Evolutionary conservation across 2,113 vertebrate species (phyloP), one percentile per base, ranked within the genome.

Genomic region (Melospiza melodia): DNA sequence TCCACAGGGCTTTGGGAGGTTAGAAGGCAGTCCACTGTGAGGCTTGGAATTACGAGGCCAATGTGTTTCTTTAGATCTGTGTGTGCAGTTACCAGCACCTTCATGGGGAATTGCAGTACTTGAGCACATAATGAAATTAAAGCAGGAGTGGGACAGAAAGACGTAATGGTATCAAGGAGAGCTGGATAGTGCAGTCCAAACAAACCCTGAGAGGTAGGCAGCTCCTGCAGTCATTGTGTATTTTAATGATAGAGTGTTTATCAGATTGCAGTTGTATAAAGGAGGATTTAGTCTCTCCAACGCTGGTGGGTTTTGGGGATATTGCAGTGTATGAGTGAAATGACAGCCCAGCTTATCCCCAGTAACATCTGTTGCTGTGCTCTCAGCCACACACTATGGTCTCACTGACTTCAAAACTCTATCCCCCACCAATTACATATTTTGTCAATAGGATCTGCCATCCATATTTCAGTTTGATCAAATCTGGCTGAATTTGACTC

Each of bases 21-120:
- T 95, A 94, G 95, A 84, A 95, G 86, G 76, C 86, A 92, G 90
- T 95, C 88, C 92, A 79, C 69, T 87, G 88, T 92, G 87, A 93
- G 86, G 63, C 76, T 94, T 89, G 63, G 88, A 81, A 81, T 94
- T 90, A 95, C 5, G 1, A 81, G 90, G 92, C 92, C 95, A 89
- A 82, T 94, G 95, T 93, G 93, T 82, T 96, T 78, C 83, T 72
- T 96, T 31, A 93, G 92, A 90, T 95, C 87, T 88, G 79, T 1
- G 3, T 88, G 91, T 93, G 91, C 87, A 75, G 87, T 71, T 93
- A n/a, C 79, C 49, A 30, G 25, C 65, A 46, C 37, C 48, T 89
- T 90, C 85, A 33, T 1, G 6, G 68, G 87, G 85, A 91, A 94
- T 95, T 86, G 63, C 49, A 63, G 81, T 33, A 43, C 84, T 83